Evolutionary conservation across 2,113 vertebrate species (phyloP).

Genomic region (Condylura cristata): DNA sequence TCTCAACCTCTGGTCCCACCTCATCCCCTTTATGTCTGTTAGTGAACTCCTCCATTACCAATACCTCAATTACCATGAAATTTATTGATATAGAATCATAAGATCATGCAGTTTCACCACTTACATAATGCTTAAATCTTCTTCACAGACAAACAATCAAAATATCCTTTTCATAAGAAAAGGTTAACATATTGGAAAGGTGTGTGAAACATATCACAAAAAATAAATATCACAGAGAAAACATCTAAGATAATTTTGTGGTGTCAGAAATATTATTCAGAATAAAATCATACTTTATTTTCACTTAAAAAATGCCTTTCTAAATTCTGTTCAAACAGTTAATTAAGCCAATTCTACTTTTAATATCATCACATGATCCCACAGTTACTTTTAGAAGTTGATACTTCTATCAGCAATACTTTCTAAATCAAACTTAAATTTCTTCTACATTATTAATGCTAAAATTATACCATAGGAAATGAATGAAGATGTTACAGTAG

Average conservation of each 20-base stretch:
- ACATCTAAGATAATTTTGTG: not conserved
- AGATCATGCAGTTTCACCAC: not conserved
- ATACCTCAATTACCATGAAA: not conserved
- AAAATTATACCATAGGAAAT: conserved; percentile 21
- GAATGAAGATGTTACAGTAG: conserved; percentile 32
- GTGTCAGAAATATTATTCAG: not conserved
- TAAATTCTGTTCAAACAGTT: not conserved
- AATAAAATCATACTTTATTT: not conserved
- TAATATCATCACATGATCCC: not conserved
- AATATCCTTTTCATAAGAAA: not conserved
- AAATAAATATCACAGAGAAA: not conserved
- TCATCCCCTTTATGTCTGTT: not conserved
- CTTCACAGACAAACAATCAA: not conserved
- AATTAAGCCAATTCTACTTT: conserved; percentile 33
- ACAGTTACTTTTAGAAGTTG: not conserved
- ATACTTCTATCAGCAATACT: not conserved
- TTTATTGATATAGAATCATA: not conserved
- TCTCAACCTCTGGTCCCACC: not conserved
- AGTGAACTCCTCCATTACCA: not conserved
- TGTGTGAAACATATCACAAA: no score
- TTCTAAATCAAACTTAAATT: conserved; percentile 32
- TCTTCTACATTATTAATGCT: conserved; percentile 49
- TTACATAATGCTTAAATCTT: not conserved
- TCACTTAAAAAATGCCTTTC: not conserved
- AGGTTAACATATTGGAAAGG: not conserved